Conservation (phyloP, 2,113 vertebrate genomes). For the Peromyscus polionotus region DNA sequence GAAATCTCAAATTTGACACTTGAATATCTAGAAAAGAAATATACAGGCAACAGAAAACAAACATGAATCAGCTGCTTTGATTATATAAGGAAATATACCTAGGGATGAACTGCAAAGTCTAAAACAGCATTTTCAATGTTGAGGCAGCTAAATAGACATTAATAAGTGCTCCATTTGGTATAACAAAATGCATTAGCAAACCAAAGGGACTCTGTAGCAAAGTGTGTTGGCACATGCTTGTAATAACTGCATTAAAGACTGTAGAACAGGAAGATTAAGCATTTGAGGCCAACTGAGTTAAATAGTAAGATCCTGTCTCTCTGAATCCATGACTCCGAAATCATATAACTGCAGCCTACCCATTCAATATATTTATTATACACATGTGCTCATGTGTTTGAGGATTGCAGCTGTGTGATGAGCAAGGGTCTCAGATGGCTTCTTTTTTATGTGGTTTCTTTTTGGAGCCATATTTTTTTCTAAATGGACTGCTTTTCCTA, state of each 20-base stretch:
- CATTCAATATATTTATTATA: background rate
- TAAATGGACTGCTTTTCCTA: background rate
- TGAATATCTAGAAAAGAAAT: background rate
- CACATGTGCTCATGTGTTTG: rapidly evolving
- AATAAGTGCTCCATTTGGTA: background rate
- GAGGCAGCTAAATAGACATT: background rate
- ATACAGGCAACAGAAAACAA: background rate
- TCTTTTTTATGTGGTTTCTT: background rate
- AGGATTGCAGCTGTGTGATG: background rate
- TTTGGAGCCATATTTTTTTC: background rate
- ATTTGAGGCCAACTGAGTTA: background rate
- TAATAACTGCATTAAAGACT: background rate
- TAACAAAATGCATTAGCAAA: background rate
- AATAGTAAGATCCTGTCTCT: background rate
- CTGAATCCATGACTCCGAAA: background rate
- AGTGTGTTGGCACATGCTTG: background rate
- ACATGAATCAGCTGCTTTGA: background rate
- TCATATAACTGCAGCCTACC: background rate
- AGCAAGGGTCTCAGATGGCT: background rate
- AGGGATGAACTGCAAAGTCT: background rate
- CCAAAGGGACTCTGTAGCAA: background rate
- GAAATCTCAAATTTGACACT: background rate
- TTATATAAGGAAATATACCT: background rate
- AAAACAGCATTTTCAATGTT: slow-evolving; percentile 10
- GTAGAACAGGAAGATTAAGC: background rate